Evolutionary conservation across 2,797 vertebrate genomes (phyloP).

Genomic region (Aphelocoma californica): DNA sequence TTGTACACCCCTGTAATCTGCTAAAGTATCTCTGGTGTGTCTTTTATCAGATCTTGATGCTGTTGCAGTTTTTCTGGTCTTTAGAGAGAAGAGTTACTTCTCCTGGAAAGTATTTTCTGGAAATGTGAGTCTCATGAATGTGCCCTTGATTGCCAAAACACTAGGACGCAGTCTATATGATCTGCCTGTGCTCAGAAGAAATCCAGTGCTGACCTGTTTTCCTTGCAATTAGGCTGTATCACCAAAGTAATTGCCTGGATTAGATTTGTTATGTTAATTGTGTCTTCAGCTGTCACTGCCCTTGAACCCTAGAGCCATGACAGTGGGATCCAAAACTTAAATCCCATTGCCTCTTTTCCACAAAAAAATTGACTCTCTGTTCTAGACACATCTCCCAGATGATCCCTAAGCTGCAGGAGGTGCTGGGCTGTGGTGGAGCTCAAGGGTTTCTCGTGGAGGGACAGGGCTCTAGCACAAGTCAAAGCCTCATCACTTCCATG

Average conservation of each 20-base stretch:
- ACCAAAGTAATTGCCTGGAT: neutral
- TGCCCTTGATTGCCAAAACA: neutral
- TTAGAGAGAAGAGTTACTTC: neutral
- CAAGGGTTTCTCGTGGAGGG: neutral
- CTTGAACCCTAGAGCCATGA: neutral
- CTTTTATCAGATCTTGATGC: neutral
- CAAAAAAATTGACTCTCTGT: neutral
- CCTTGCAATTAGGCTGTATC: neutral
- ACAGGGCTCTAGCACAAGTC: rapidly evolving
- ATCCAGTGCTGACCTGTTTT: neutral
- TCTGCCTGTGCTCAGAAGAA: neutral
- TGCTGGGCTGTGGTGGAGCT: neutral
- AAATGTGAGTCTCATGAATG: neutral
- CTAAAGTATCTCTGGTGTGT: neutral
- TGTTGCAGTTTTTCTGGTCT: neutral
- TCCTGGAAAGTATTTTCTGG: neutral
- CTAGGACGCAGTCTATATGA: neutral
- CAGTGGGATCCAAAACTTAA: neutral
- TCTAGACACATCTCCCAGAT: neutral
- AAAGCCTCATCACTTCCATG: neutral
- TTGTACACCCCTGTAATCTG: neutral
- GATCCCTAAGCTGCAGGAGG: neutral
- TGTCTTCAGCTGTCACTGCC: neutral
- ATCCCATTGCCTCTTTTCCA: neutral
- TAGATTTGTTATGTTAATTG: neutral